Conservation (phyloP, 2,113 vertebrate species). For the Rhea americana region DNA sequence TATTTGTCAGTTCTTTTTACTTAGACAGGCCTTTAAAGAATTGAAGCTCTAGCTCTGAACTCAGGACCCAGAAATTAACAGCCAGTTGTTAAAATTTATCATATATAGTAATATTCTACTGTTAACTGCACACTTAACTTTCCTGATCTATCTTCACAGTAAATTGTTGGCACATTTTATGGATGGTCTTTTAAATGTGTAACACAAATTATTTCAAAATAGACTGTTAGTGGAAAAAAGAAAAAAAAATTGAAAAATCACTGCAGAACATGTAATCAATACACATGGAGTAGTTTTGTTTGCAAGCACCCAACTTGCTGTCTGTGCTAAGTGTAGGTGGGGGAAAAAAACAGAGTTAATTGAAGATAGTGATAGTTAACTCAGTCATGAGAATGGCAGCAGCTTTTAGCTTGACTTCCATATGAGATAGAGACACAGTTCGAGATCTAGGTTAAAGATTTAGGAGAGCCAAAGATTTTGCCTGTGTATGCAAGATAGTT, state of each 20-base stretch:
- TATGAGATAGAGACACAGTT: background rate
- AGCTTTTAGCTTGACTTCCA: background rate
- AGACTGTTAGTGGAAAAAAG: background rate
- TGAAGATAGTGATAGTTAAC: background rate
- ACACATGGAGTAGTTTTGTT: background rate
- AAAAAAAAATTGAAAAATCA: background rate
- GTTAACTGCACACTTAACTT: background rate
- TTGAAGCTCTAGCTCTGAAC: background rate
- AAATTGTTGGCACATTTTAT: background rate
- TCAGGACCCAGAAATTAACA: background rate
- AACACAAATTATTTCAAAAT: background rate
- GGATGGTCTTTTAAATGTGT: background rate
- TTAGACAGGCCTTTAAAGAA: background rate
- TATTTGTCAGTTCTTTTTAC: background rate
- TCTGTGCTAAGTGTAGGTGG: fast-evolving
- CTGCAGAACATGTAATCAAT: background rate
- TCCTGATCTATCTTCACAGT: background rate
- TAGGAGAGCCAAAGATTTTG: background rate
- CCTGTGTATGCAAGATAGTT: background rate
- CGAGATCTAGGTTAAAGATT: background rate
- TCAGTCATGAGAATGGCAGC: background rate
- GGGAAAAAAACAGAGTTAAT: background rate
- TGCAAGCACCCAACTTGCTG: background rate
- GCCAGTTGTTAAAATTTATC: background rate
- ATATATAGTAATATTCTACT: background rate